Evolutionary conservation across 37 sponge, comb jelly and placozoan species (phyloP), one percentile per base, ranked within the genome.

Genomic region (Cliona cf. orientalis): DNA sequence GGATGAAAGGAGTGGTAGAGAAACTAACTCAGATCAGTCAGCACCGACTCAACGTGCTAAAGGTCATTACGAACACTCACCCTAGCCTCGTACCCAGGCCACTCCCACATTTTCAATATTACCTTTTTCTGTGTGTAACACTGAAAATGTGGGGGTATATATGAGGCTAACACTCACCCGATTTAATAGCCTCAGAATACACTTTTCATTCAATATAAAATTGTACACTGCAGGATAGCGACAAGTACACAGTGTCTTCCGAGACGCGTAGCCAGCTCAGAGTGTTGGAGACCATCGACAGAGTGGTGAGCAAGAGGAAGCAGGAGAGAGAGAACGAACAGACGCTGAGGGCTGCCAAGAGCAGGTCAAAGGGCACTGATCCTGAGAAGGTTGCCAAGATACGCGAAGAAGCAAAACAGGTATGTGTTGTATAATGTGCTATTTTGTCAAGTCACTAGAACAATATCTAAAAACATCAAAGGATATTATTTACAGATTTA

Each of bases 371-470:
- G 41, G 74, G 65, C 31, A 85, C 89, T 6, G 95, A 94, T 64
- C 95, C 95, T 31, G 92, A 90, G 70, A 58, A 38, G 36, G 72
- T 79, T 31, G 93, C 93, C 34, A 83, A 82, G 70, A 88, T 94
- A 38, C 86, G 90, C 36, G 95, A 94, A 56, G 80, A 90, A 43
- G 95, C 95, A 6, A 90, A 83, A 46, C 81, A 90, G 91, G 95
- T 94, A 35, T 46, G 86, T n/a, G n/a, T n/a, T n/a, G n/a, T n/a
- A n/a, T n/a, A n/a, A n/a, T n/a, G n/a, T n/a, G n/a, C n/a, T n/a
- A n/a, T n/a, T n/a, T n/a, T n/a, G n/a, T n/a, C n/a, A n/a, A n/a
- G n/a, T n/a, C n/a, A n/a, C n/a, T n/a, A n/a, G n/a, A n/a, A n/a
- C n/a, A n/a, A n/a, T n/a, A n/a, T n/a, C n/a, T n/a, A n/a, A n/a